These are phyloP conservation scores for Dicaeum eximium DNA, from an alignment of 2,113 vertebrate genomes.

Conservation along the genomic window DNA sequence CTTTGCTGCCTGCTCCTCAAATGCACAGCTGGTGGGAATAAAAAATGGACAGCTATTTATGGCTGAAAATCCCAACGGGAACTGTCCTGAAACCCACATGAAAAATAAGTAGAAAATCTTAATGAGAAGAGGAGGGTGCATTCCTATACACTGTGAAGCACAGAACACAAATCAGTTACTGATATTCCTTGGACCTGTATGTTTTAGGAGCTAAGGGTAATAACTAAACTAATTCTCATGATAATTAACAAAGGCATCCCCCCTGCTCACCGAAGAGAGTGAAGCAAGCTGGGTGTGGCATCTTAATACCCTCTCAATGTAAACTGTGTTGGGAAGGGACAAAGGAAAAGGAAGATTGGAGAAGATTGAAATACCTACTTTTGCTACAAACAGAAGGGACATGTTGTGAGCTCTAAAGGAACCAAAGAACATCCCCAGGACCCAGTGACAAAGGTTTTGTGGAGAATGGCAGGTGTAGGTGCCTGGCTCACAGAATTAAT, in stretches of 20 bases:
- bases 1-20: background rate
- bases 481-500: background rate
- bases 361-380: background rate
- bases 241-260: background rate
- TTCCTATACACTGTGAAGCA: background rate
- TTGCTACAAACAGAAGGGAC: slow-evolving; percentile 16
- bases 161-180: background rate
- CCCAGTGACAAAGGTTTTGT: background rate
- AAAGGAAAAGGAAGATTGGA: background rate
- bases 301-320: background rate
- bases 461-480: background rate
- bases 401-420: slow-evolving; percentile 13
- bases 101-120: background rate
- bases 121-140: background rate
- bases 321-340: background rate
- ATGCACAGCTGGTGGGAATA: background rate
- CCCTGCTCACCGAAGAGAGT: background rate
- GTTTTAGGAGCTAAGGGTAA: background rate
- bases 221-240: background rate
- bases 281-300: background rate
- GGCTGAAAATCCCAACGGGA: background rate
- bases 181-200: background rate
- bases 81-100: background rate
- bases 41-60: background rate
- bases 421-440: slow-evolving; percentile 32